Percentiles rank a stretch among this genome's conserved stretches.
phyloP scores from a whole-genome alignment of 1,140 invertebrate species.

The Zaprionus capensis region DNA sequence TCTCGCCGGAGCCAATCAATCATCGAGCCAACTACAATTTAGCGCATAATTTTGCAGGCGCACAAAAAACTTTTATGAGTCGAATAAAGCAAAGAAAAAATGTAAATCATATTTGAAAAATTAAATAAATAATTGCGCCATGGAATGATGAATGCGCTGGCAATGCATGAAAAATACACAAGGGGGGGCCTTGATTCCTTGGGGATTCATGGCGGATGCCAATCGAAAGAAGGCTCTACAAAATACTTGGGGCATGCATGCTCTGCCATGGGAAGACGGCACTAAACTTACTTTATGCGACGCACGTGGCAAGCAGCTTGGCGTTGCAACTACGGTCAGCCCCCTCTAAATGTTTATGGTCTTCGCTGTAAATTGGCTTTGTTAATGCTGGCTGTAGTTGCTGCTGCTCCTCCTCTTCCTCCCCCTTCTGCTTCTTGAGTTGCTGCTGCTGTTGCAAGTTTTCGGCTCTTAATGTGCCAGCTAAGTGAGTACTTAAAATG shows the following conservation, averaged over 20 bases:
- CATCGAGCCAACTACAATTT: slow-evolving; percentile 66
- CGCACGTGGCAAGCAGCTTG: slow-evolving; percentile 26
- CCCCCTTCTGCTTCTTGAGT: neutral
- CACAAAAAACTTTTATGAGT: slow-evolving; percentile 30
- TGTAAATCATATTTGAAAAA: slow-evolving; percentile 31
- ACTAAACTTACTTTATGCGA: slow-evolving; percentile 31
- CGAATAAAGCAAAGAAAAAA: neutral
- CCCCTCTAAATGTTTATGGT: slow-evolving; percentile 39
- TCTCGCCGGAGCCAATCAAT: slow-evolving; percentile 54
- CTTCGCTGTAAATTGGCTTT: slow-evolving; percentile 36
- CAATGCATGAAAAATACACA: neutral
- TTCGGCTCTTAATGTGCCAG: slow-evolving; percentile 32
- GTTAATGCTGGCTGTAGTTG: slow-evolving; percentile 20
- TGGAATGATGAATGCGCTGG: neutral
- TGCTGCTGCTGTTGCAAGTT: slow-evolving; percentile 32
- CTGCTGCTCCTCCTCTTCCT: neutral
- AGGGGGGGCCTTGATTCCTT: neutral
- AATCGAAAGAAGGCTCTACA: neutral
- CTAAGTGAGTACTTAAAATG: slow-evolving; percentile 41
- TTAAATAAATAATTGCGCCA: slow-evolving; percentile 20
- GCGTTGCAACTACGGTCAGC: slow-evolving; percentile 39
- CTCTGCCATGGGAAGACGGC: neutral
- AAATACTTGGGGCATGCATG: neutral
- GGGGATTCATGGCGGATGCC: no score
- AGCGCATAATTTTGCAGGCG: slow-evolving; percentile 55